phyloP scores from a whole-genome alignment of 2,888 invertebrate genomes.

The Ichneumoninae sp. region DNA sequence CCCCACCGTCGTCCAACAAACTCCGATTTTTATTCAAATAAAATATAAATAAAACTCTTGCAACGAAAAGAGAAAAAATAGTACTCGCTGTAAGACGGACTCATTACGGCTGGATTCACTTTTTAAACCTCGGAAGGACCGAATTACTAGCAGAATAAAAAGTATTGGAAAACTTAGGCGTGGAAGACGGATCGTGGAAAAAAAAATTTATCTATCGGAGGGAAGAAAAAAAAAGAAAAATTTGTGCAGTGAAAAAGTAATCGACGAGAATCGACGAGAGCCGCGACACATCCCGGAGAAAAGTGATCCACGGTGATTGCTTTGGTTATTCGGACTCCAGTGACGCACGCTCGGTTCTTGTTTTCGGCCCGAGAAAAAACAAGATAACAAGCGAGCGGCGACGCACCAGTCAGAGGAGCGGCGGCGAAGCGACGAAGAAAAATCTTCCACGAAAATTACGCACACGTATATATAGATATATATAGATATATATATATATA shows the following conservation, averaged over 20 bases:
- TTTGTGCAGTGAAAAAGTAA: not conserved
- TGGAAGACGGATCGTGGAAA: not conserved
- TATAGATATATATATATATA: too few relatives aligned
- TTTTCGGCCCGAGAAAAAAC: conserved; percentile 4
- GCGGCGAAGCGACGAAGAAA: conserved; percentile 14
- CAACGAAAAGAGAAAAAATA: too few relatives aligned
- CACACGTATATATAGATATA: too few relatives aligned
- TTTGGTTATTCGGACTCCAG: conserved; percentile 11
- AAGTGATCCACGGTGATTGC: conserved; percentile 20
- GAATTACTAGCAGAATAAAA: not conserved
- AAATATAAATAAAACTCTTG: not conserved
- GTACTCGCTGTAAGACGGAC: too few relatives aligned
- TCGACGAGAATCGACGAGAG: not conserved
- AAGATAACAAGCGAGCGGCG: conserved; percentile 29
- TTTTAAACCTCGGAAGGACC: not conserved
- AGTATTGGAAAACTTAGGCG: not conserved
- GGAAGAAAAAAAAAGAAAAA: conserved; percentile 1
- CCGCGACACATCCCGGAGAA: not conserved
- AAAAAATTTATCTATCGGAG: not conserved
- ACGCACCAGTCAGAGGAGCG: conserved; percentile 15
- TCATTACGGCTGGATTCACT: not conserved
- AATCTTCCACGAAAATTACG: conserved; percentile 18
- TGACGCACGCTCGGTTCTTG: conserved; percentile 16
- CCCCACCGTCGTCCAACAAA: not conserved
- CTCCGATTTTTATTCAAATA: not conserved